These are phyloP conservation scores for Myodes glareolus DNA, from an alignment of 2,113 vertebrate genomes.

Conservation along the genomic window DNA sequence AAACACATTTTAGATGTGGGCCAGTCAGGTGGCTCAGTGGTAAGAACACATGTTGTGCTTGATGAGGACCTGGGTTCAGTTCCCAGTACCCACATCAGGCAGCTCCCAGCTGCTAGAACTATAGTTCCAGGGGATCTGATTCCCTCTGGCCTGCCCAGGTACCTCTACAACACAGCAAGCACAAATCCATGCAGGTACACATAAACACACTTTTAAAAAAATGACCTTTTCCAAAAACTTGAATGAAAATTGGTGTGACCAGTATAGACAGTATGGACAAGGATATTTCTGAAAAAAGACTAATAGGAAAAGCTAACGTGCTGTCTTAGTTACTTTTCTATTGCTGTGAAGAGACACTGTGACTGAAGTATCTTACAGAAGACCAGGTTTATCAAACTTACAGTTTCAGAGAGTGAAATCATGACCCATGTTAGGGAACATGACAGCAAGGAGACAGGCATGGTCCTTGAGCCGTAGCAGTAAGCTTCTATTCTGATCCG, in stretches of 20 bases:
- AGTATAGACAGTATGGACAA: background rate
- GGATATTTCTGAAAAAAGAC: background rate
- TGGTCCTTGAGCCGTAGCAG: background rate
- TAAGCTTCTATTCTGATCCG: background rate
- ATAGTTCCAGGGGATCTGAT: background rate
- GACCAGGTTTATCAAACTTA: background rate
- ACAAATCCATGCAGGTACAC: background rate
- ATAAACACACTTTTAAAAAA: background rate
- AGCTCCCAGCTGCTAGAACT: background rate
- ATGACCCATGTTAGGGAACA: background rate
- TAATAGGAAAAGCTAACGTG: background rate
- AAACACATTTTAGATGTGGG: background rate
- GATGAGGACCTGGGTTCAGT: background rate
- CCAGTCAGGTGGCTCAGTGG: background rate
- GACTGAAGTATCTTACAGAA: background rate
- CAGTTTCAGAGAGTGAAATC: background rate
- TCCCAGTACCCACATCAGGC: background rate
- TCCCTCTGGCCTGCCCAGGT: background rate
- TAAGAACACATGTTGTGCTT: too few relatives aligned
- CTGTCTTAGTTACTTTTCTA: background rate
- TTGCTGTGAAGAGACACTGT: background rate
- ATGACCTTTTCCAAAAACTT: background rate
- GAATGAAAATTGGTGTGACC: background rate
- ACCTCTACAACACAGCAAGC: background rate
- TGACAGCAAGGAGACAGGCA: background rate